A percentile compares a stretch with the other conserved stretches of the same genome.
Evolutionary conservation across 2,113 vertebrate species (phyloP).

Genomic region (Xiphophorus couchianus): DNA sequence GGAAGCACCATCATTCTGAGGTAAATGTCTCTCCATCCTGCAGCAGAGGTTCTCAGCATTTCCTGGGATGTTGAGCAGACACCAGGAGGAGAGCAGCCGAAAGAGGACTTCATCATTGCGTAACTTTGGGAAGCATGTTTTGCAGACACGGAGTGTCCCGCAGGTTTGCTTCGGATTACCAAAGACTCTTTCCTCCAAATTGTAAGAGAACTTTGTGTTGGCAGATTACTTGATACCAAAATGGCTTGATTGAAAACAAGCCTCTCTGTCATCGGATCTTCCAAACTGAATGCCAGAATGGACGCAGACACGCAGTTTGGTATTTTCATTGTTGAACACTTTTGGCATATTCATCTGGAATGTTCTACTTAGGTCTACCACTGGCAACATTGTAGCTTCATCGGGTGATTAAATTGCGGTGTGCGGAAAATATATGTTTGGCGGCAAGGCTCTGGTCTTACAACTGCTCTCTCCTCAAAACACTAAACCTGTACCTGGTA

Average conservation of each 20-base stretch:
- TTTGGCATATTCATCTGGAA: not conserved
- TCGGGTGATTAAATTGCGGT: not conserved
- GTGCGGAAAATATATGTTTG: not conserved
- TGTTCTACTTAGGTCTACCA: not conserved
- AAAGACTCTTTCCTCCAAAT: not conserved
- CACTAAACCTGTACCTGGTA: not conserved
- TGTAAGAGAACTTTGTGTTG: not conserved
- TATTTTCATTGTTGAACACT: not conserved
- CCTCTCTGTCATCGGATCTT: not conserved
- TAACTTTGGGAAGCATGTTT: not conserved
- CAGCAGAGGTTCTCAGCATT: constrained; percentile 5
- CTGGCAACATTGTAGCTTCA: not conserved
- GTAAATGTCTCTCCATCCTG: not conserved
- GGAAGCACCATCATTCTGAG: not conserved
- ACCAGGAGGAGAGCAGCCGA: constrained; percentile 1
- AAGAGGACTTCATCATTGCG: constrained; percentile 21
- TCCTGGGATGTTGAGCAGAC: constrained; percentile 8
- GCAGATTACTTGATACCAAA: not conserved
- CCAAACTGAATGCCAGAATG: not conserved
- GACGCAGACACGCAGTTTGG: not conserved
- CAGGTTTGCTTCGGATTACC: not conserved
- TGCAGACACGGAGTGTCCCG: not conserved
- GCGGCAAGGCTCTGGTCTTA: not conserved
- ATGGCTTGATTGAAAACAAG: not conserved
- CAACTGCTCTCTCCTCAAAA: not conserved